A percentile compares a stretch with the other conserved stretches of the same genome.
phyloP scores from a whole-genome alignment of 2,888 invertebrate genomes.

The Boloria euphrosyne region DNA sequence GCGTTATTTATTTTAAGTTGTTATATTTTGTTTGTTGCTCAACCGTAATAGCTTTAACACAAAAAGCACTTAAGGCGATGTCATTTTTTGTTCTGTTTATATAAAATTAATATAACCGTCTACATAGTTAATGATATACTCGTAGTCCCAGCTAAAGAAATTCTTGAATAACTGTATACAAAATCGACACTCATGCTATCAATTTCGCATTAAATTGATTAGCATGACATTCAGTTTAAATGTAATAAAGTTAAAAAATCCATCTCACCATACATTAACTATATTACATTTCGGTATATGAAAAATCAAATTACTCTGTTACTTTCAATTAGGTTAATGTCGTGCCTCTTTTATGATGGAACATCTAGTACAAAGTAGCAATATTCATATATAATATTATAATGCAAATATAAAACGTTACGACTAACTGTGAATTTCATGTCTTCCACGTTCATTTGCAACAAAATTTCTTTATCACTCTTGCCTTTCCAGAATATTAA shows the following conservation, averaged over 20 bases:
- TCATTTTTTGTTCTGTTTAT: constrained; percentile 9
- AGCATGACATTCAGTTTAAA: constrained; percentile 19
- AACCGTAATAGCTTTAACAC: constrained; percentile 4
- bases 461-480: too few relatives aligned
- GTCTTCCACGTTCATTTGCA: too few relatives aligned
- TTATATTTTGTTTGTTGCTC: constrained; percentile 11
- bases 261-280: not conserved
- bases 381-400: too few relatives aligned
- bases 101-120: constrained; percentile 3
- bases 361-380: too few relatives aligned
- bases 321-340: not conserved
- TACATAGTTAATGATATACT: constrained; percentile 6
- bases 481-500: too few relatives aligned
- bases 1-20: not conserved
- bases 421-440: too few relatives aligned
- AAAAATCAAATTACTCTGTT: not conserved
- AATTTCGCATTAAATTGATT: constrained; percentile 22
- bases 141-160: not conserved
- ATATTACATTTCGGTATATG: not conserved
- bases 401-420: too few relatives aligned
- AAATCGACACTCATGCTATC: constrained; percentile 21
- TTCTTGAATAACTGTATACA: constrained; percentile 17
- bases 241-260: constrained; percentile 11
- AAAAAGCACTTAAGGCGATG: constrained; percentile 7
- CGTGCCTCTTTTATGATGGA: too few relatives aligned